Evolutionary conservation across 92 coral and sea anemone genomes (phyloP), one percentile per base, ranked within the genome.

Genomic region (Meandrina meandrites): DNA sequence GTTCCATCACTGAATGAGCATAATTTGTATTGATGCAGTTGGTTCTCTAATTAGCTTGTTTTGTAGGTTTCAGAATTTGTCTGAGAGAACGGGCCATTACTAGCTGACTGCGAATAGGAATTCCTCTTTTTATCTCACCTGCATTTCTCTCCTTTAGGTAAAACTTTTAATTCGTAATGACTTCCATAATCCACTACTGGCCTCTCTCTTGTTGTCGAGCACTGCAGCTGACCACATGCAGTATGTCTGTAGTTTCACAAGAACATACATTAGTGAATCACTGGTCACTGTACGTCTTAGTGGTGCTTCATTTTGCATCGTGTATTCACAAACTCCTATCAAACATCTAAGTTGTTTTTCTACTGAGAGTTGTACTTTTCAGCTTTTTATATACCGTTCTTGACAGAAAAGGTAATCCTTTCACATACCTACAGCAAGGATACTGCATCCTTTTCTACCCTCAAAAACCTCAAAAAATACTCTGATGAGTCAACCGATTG

Each of bases 151-250:
- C 82, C 75, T 15, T 60, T 31, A 4, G 75, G 14, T 6, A 84
- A 45, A 32, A 42, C 18, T 24, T 56, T 62, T 8, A 56, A 42
- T 56, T 75, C 48, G 31, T 85, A 76, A 19, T n/a, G 57, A 66
- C 28, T 58, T n/a, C 88, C 82, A 76, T 85, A 85, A 40, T 85
- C 60, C 58, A 76, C 82, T 50, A 76, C 75, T 15, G 88, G 88
- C 60, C 47, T 57, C 36, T 16, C 21, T 42, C 66, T 85, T 30
- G 28, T 76, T 21, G 28, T 17, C 16, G 81, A 42, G 75, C 88
- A 85, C 35, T 85, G 88, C 27, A 85, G 81, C 82, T 85, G 88
- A 31, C 88, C 88, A 24, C 88, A 85, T 83, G 24, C n/a, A 10
- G 69, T 64, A 35, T 83, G 51, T 34, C 86, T 83, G 79, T 30